phyloP scores from a whole-genome alignment of 2,888 invertebrate genomes.

The Sycophila texana region DNA sequence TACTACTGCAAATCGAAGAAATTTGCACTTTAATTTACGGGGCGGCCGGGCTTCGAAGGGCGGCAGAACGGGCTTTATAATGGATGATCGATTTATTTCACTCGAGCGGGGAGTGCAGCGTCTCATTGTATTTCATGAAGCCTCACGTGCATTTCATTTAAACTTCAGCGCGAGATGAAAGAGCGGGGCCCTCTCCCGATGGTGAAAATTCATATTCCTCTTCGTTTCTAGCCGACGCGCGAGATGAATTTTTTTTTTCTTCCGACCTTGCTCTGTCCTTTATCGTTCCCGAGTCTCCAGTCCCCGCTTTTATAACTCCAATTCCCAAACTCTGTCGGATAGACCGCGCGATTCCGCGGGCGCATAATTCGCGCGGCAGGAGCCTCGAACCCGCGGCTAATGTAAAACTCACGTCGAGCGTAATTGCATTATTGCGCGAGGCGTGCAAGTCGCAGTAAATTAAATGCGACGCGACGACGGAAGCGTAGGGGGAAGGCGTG shows the following conservation, averaged over 20 bases:
- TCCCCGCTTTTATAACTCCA: background rate
- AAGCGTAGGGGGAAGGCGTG: background rate
- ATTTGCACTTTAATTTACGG: too few species aligned
- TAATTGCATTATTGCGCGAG: constrained; percentile 17
- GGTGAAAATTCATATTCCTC: constrained; percentile 10
- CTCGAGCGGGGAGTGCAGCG: background rate
- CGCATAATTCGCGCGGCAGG: background rate
- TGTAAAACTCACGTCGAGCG: background rate
- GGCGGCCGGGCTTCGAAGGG: too few species aligned
- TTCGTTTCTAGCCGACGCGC: background rate
- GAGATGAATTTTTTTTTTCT: too few species aligned
- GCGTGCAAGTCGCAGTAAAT: background rate
- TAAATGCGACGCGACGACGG: constrained; percentile 7
- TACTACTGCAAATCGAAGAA: too few species aligned
- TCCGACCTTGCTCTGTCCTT: background rate
- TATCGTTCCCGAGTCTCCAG: constrained; percentile 1
- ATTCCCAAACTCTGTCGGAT: too few species aligned
- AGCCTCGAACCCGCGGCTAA: background rate
- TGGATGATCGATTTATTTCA: too few species aligned
- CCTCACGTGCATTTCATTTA: constrained; percentile 4
- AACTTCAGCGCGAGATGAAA: background rate
- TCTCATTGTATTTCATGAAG: constrained; percentile 8
- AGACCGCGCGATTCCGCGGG: background rate
- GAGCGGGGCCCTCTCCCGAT: background rate
- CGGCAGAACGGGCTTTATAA: background rate